phyloP scores from a whole-genome alignment of 2,888 invertebrate species.

The Baronia brevicornis region DNA sequence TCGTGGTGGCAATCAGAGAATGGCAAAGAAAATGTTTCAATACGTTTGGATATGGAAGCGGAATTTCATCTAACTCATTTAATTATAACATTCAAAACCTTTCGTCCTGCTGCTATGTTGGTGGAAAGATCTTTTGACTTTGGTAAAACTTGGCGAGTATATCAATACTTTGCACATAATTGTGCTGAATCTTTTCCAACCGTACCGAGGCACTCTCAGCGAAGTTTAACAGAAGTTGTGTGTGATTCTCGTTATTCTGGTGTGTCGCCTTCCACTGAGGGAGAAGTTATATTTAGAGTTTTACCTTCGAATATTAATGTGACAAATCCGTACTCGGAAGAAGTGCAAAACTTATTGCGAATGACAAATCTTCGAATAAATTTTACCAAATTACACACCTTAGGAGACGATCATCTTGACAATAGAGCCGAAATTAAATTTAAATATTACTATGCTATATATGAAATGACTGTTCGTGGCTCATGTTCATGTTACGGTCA shows the following conservation, averaged over 20 bases:
- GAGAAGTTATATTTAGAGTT: slow-evolving; percentile 98
- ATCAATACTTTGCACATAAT: slow-evolving; percentile 97
- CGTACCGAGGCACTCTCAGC: slow-evolving; percentile 80
- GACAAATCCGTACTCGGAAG: slow-evolving; percentile 94
- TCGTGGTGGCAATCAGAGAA: slow-evolving; percentile 99
- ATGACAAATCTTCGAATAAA: slow-evolving; percentile 98
- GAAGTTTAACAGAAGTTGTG: slow-evolving; percentile 92
- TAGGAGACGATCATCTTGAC: slow-evolving; percentile 97
- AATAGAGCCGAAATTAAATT: slow-evolving; percentile 95
- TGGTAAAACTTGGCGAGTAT: slow-evolving; percentile 96
- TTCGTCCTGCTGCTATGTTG: slow-evolving; percentile 98
- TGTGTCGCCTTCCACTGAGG: slow-evolving; percentile 95
- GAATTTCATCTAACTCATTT: slow-evolving; percentile 99
- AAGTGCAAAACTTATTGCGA: slow-evolving; percentile 96
- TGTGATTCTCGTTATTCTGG: slow-evolving; percentile 96
- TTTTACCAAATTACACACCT: slow-evolving; percentile 95
- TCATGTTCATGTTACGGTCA: slow-evolving; percentile 99
- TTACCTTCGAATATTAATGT: slow-evolving; percentile 92
- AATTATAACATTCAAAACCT: slow-evolving; percentile 98
- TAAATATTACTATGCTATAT: slow-evolving; percentile 99
- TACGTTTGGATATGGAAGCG: slow-evolving; percentile 96
- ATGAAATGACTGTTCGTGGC: slow-evolving; percentile 97
- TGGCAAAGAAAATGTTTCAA: slow-evolving; percentile 93
- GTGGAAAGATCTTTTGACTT: slow-evolving; percentile 98
- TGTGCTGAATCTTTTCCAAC: slow-evolving; percentile 93